Base-by-base conservation (phyloP, 1,140 invertebrate species). In the Plodia interpunctella region DNA sequence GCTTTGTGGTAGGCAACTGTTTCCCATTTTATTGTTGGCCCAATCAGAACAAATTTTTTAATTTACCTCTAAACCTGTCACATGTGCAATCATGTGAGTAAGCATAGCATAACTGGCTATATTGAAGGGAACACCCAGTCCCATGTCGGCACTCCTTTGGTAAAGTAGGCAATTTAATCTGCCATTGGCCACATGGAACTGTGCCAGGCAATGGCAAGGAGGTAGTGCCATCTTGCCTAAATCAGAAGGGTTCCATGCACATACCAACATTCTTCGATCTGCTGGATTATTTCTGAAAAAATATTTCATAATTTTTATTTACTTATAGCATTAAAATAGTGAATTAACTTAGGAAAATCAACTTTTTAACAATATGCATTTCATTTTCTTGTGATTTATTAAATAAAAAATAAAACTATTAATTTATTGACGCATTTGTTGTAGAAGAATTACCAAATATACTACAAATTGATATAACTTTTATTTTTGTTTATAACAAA, bases 91-190 rank as follows among this genome's bases (percentile, higher is more conserved):
- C 97, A 99, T 99, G 70, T 95, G 95, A 10, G 97, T 99, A 0
- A 99, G 90, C 5, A 99, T 80, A 0, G 98, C 94, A 91, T 99
- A 99, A 63, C 97, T 99, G 15, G 98, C 98, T 74, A 99, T 98
- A 83, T 99, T 99, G 80, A 99, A 99, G 17, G 98, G 98, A 1
- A 99, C 98, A 18, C 98, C 98, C 1, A 99, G 90, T 6, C 98
- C 98, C 94, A 99, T 97, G 88, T 99, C 98, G 15, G 97, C 98
- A 64, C 98, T 99, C 75, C 98, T 91, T 90, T 99, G 98, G 85
- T 99, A 99, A 62, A 99, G 84, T 73, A 98, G 95, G 82, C 97
- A 99, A 3, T 96, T 98, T 0, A 97, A 80, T 73, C 94, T 91
- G 11, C 94, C 95, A 87, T 97, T 92, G 0, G 93, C 91, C 0